phyloP scores from a whole-genome alignment of 1,140 invertebrate species.

The Galleria mellonella region DNA sequence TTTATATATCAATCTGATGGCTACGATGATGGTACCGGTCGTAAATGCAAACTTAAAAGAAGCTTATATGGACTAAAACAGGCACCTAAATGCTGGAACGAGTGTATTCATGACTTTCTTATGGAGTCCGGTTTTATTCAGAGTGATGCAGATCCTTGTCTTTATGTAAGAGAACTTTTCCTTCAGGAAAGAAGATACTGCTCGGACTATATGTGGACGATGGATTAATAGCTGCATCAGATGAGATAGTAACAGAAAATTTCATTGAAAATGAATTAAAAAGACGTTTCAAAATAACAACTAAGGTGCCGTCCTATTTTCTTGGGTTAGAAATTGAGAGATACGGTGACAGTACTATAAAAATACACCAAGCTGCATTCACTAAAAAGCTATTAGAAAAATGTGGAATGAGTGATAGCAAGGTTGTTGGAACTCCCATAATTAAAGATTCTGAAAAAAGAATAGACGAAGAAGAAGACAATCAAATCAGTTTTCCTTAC shows the following conservation, averaged over 20 bases:
- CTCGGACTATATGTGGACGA: slow-evolving; percentile 53
- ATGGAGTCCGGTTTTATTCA: slow-evolving; percentile 32
- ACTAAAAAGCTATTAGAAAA: slow-evolving; percentile 34
- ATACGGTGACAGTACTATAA: slow-evolving; percentile 13
- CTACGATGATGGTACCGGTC: slow-evolving; percentile 21
- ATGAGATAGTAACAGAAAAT: slow-evolving; percentile 11
- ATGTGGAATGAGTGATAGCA: slow-evolving; percentile 44
- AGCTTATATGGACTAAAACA: slow-evolving; percentile 47
- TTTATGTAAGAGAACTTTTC: slow-evolving; percentile 21
- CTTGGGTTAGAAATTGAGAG: slow-evolving; percentile 34
- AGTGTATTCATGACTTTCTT: slow-evolving; percentile 20
- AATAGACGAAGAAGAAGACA: slow-evolving; percentile 6
- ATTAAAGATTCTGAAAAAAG: neutral
- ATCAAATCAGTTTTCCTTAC: slow-evolving; percentile 27
- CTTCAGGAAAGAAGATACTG: slow-evolving; percentile 22
- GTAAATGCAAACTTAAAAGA: slow-evolving; percentile 16
- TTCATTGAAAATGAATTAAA: slow-evolving; percentile 15
- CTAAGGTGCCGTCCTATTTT: slow-evolving; percentile 10
- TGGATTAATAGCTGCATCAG: slow-evolving; percentile 37
- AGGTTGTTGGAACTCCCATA: slow-evolving; percentile 11
- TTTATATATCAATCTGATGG: slow-evolving; percentile 7
- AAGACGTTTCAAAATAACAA: neutral
- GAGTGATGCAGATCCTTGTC: slow-evolving; percentile 39
- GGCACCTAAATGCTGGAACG: slow-evolving; percentile 36
- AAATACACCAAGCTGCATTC: slow-evolving; percentile 37